phyloP scores from a whole-genome alignment of 2,888 invertebrate genomes.

The Portevinia maculata region DNA sequence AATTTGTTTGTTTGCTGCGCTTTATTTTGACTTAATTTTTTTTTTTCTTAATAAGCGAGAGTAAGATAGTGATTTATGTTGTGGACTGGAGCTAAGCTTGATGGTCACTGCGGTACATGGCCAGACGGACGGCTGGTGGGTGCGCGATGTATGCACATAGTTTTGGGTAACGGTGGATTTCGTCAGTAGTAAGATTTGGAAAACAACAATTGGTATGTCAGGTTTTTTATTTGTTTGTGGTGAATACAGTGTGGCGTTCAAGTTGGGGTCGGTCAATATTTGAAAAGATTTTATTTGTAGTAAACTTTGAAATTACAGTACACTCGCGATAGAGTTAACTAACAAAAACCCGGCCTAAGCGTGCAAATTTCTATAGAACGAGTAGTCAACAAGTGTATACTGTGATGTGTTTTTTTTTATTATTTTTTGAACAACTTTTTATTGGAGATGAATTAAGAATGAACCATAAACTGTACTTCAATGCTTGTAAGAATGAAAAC shows the following conservation, averaged over 20 bases:
- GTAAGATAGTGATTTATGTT: slow-evolving; percentile 60
- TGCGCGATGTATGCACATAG: neutral
- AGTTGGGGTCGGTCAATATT: neutral
- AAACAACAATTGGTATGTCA: neutral
- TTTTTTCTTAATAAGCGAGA: slow-evolving; percentile 20
- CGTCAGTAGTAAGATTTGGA: neutral
- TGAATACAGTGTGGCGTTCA: slow-evolving; percentile 4
- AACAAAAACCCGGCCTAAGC: too few species aligned
- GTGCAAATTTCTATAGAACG: too few species aligned
- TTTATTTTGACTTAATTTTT: neutral
- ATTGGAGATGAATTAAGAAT: too few species aligned
- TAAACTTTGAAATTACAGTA: too few species aligned
- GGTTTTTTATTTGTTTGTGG: neutral
- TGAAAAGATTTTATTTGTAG: too few species aligned
- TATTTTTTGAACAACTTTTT: too few species aligned
- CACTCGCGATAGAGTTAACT: too few species aligned
- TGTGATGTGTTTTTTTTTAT: too few species aligned
- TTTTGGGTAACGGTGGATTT: slow-evolving; percentile 18
- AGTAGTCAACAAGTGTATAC: too few species aligned
- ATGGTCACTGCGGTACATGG: slow-evolving; percentile 36
- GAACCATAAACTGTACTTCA: too few species aligned
- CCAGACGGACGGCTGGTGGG: slow-evolving; percentile 14
- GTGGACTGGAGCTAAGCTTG: slow-evolving; percentile 53
- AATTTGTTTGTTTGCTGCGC: slow-evolving; percentile 47
- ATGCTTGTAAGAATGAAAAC: too few species aligned